Evolutionary conservation across 1,140 invertebrate species (phyloP).

Genomic region (Cheumatopsyche charites): DNA sequence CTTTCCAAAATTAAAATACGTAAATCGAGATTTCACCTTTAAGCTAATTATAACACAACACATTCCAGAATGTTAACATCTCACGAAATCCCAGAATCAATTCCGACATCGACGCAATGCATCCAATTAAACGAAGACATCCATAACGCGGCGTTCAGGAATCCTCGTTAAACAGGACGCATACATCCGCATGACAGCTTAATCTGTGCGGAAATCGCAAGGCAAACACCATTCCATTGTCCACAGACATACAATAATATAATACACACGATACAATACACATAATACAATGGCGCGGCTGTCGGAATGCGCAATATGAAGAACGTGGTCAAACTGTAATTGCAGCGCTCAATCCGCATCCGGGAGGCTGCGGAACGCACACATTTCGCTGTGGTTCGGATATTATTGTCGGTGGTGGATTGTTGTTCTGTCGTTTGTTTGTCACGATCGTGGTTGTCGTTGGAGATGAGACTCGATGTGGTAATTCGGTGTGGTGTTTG

Average conservation of each 20-base stretch:
- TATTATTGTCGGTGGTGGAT: neutral
- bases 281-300: no score
- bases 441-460: neutral
- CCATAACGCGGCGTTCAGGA: conserved; percentile 14
- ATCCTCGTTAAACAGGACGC: conserved; percentile 16
- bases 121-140: conserved; percentile 33
- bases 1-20: no score
- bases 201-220: conserved; percentile 30
- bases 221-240: conserved; percentile 20
- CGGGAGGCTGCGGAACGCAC: neutral
- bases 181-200: conserved; percentile 30
- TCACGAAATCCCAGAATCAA: neutral
- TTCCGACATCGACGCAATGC: neutral
- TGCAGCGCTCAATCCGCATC: neutral
- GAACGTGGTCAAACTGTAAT: conserved; percentile 24
- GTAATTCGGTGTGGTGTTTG: no score
- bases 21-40: no score
- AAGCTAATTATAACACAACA: no score
- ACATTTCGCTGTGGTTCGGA: neutral
- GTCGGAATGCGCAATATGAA: conserved; percentile 15
- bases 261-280: neutral
- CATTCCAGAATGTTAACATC: no score
- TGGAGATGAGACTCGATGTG: no score
- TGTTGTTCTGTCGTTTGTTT: neutral
- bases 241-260: neutral